A percentile compares a stretch with the other conserved stretches of the same genome.
Evolutionary conservation across 2,797 vertebrate genomes (phyloP).

Genomic region (Mormyrus hasselquistii): DNA sequence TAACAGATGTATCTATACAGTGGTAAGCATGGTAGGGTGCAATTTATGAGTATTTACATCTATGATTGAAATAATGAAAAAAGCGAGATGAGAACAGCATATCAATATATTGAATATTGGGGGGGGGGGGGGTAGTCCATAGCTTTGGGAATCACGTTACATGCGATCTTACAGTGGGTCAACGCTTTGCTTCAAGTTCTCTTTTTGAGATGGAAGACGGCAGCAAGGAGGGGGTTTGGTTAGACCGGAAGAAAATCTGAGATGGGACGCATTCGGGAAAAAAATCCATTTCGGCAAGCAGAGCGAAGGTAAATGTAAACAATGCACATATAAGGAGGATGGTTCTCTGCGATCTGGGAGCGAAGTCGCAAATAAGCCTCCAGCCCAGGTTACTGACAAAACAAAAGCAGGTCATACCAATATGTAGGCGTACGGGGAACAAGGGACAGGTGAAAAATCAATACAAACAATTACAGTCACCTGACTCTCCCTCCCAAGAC

Average conservation of each 20-base stretch:
- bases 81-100: neutral
- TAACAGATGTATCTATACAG: neutral
- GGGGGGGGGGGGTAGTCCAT: neutral
- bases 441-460: slow-evolving; percentile 11
- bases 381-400: neutral
- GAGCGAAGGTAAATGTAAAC: neutral
- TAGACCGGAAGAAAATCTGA: neutral
- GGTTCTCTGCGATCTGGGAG: neutral
- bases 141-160: neutral
- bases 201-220: neutral
- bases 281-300: neutral
- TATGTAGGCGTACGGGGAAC: neutral
- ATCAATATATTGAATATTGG: neutral
- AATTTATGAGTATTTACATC: neutral
- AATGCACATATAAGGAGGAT: neutral
- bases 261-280: neutral
- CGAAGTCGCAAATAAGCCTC: neutral
- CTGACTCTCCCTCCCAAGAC: neutral
- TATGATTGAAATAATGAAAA: neutral
- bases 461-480: slow-evolving; percentile 8
- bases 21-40: neutral
- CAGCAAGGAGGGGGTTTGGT: neutral
- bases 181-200: neutral
- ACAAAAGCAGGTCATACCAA: slow-evolving; percentile 11
- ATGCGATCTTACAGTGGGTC: neutral